Evolutionary conservation across 2,797 vertebrate species (phyloP).

Genomic region (Premnoplex brunnescens): DNA sequence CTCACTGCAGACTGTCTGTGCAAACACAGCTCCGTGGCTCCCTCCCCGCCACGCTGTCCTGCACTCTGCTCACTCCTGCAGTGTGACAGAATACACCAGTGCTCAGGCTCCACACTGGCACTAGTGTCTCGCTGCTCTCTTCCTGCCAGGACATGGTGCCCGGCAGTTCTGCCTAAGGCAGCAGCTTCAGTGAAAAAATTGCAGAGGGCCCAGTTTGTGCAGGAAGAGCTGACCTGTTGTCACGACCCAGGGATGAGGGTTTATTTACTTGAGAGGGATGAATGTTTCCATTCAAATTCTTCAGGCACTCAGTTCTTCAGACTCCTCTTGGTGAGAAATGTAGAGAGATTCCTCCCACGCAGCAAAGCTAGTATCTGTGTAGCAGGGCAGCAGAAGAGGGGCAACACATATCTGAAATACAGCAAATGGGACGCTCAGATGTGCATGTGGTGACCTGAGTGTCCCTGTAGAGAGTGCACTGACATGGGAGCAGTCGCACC

Average conservation of each 20-base stretch:
- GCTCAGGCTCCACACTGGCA: fast-evolving
- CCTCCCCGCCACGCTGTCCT: background rate
- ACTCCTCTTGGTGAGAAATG: background rate
- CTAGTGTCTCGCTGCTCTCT: background rate
- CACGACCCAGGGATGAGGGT: background rate
- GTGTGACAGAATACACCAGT: fast-evolving
- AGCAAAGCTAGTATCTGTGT: background rate
- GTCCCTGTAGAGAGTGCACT: fast-evolving
- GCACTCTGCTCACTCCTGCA: background rate
- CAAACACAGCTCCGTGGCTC: background rate
- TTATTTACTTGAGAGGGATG: background rate
- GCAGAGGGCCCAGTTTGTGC: background rate
- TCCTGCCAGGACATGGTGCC: fast-evolving
- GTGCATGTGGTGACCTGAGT: fast-evolving
- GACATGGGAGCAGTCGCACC: fast-evolving
- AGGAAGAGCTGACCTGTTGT: background rate
- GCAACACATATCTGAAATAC: fast-evolving
- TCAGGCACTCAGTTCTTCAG: background rate
- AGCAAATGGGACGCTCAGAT: background rate
- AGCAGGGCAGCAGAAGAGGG: background rate
- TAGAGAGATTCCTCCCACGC: background rate
- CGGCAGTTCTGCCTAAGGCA: background rate
- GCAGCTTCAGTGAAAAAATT: background rate
- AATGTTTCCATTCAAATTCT: background rate
- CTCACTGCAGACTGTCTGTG: background rate